phyloP scores from a whole-genome alignment of 1,140 invertebrate genomes.

The Diachasma alloeum region DNA sequence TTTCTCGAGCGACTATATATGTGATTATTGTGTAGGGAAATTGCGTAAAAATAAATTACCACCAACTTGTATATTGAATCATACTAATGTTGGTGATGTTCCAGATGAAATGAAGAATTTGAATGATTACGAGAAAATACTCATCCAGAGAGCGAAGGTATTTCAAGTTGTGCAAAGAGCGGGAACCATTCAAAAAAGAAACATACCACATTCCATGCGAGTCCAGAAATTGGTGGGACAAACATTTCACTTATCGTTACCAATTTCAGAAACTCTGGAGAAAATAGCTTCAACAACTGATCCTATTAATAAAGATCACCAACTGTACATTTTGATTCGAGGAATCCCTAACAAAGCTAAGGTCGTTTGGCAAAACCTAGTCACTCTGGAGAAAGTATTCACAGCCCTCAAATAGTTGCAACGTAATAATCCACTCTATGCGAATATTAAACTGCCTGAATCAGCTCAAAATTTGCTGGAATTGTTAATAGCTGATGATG shows the following conservation, averaged over 20 bases:
- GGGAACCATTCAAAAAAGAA: conserved; percentile 1
- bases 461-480: background rate
- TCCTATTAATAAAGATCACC: conserved; percentile 5
- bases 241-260: background rate
- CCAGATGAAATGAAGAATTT: background rate
- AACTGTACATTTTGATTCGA: background rate
- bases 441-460: background rate
- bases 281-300: background rate
- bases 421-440: background rate
- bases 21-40: background rate
- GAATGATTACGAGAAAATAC: background rate
- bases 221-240: background rate
- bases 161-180: conserved; percentile 9
- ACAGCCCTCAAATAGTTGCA: background rate
- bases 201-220: background rate
- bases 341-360: background rate
- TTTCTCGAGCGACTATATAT: background rate
- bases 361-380: background rate
- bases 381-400: background rate
- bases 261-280: background rate
- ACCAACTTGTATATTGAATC: background rate
- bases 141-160: background rate
- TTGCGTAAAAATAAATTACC: background rate
- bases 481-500: background rate
- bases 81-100: background rate